Evolutionary conservation across 2,888 invertebrate species (phyloP).

Genomic region (Lithosia quadra): DNA sequence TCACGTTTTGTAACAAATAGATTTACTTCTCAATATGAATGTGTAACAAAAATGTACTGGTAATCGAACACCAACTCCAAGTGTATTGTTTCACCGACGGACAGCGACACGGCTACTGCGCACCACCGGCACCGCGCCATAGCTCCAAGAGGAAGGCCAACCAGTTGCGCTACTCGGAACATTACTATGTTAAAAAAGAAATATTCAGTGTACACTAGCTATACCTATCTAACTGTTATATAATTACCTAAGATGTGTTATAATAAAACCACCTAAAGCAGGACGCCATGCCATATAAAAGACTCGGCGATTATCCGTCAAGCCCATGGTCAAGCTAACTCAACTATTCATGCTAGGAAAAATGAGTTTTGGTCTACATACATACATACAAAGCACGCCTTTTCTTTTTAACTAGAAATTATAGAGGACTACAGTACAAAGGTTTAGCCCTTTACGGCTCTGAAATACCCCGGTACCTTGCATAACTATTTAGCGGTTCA

Average conservation of each 20-base stretch:
- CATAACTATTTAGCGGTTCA: no score
- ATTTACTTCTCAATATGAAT: neutral
- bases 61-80: neutral
- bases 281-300: neutral
- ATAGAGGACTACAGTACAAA: no score
- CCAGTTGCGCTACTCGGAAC: neutral
- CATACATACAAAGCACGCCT: no score
- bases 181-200: neutral
- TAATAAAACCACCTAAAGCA: no score
- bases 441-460: no score
- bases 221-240: neutral
- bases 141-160: neutral
- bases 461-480: no score
- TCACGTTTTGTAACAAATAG: no score
- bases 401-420: no score
- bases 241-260: neutral
- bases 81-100: neutral
- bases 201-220: neutral
- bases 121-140: neutral
- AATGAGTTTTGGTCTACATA: no score
- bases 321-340: no score
- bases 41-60: neutral
- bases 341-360: no score
- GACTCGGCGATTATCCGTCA: no score
- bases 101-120: constrained; percentile 9